phyloP scores from a whole-genome alignment of 1,140 invertebrate genomes.

The Kradibia gibbosae region DNA sequence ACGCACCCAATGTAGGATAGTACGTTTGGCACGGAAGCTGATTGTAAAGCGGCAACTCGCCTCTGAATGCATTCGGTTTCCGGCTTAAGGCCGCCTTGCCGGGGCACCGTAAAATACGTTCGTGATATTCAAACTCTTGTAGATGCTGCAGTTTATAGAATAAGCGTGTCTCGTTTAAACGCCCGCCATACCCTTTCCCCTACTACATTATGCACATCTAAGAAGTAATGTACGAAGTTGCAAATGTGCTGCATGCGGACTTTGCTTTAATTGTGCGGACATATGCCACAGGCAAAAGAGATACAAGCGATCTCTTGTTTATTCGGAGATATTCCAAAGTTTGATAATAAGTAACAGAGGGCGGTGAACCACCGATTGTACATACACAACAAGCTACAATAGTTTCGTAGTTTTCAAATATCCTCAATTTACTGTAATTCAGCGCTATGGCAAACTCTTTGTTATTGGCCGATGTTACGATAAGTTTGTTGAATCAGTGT shows the following conservation, averaged over 20 bases:
- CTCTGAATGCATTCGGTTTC: slow-evolving; percentile 44
- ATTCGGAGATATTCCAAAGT: background rate
- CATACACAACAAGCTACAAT: background rate
- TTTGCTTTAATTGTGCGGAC: background rate
- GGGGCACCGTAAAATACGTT: background rate
- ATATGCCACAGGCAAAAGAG: slow-evolving; percentile 43
- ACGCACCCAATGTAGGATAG: background rate
- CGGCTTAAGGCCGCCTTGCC: slow-evolving; percentile 25
- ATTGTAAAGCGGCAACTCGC: slow-evolving; percentile 14
- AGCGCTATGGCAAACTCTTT: background rate
- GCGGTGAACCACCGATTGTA: background rate
- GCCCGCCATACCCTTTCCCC: background rate
- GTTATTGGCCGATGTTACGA: background rate
- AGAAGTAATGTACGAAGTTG: background rate
- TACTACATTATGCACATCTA: slow-evolving; percentile 44
- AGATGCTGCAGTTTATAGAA: slow-evolving; percentile 25
- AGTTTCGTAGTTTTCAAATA: background rate
- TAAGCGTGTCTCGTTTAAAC: background rate
- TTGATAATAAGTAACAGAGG: background rate
- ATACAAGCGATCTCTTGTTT: slow-evolving; percentile 15
- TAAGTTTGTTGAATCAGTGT: background rate
- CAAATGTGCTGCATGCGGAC: background rate
- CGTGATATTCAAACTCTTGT: slow-evolving; percentile 4
- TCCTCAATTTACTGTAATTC: background rate
- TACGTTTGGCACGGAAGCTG: slow-evolving; percentile 23